Evolutionary conservation across 2,888 invertebrate genomes (phyloP), one percentile per base, ranked within the genome.

Genomic region (Amblyjoppa proteus): DNA sequence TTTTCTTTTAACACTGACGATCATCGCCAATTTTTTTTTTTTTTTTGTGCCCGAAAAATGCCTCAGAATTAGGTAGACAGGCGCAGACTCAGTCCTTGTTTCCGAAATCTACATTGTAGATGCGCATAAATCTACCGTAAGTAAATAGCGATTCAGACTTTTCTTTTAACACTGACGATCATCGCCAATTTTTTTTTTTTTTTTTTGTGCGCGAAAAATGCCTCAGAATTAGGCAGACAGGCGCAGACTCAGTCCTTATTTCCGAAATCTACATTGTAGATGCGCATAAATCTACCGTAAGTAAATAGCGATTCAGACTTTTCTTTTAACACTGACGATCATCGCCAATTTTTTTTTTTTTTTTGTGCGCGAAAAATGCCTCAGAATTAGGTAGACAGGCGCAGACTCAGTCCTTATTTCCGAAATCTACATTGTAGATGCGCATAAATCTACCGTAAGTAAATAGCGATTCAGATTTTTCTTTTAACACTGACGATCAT

Each of bases 181-280:
- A 25, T 71, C 53, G 31, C 34, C 13, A 31, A 7, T n/a, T n/a
- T 56, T 56, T 20, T 56, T 56, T 28, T 58, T 58, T 25, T 4
- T 56, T 28, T 58, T 58, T 25, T 3, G 25, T 13, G 28, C 58
- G 45, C 49, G 75, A 75, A 61, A 75, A 20, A 20, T 20, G 20
- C 20, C 20, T 20, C 20, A 34, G 34, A 34, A 5, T 4, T 0
- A 34, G 9, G 2, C 13, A 45, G 13, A 45, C 45, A 3, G 3
- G 45, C 13, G 11, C 13, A 3, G 13, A 45, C 45, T 45, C 45
- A 16, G 11, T 16, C 3, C 16, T 16, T 0, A 45, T 16, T 3
- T 45, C 45, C 45, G 3, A 16, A 45, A 45, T 45, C 11, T 3
- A 13, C 5, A 45, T 13, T 45, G 45, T 16, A 45, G 45, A 45